Evolutionary conservation across 2,888 invertebrate genomes (phyloP).

Genomic region (Brachylomia viminalis): DNA sequence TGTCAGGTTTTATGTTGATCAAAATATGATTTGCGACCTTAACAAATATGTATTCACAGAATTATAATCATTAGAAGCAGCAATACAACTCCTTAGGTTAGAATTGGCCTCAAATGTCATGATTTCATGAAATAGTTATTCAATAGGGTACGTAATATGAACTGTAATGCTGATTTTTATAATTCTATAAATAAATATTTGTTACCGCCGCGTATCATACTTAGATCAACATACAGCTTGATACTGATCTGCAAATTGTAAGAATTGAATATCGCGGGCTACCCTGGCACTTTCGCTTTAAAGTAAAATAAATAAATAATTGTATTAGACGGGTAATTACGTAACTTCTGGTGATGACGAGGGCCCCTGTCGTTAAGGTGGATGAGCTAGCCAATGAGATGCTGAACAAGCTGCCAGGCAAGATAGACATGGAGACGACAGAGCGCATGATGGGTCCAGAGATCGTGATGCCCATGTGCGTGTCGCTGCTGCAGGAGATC

Average conservation of each 20-base stretch:
- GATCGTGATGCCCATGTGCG: conserved; percentile 94
- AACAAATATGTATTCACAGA: too few relatives aligned
- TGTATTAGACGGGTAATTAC: not conserved
- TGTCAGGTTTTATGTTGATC: too few relatives aligned
- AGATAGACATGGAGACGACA: conserved; percentile 94
- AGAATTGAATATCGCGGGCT: not conserved
- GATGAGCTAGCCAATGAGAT: conserved; percentile 93
- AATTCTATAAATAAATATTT: not conserved
- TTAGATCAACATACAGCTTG: too few relatives aligned
- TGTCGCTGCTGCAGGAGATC: conserved; percentile 95
- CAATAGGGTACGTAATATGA: too few relatives aligned
- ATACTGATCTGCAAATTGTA: not conserved
- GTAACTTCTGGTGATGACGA: not conserved
- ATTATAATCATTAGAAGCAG: too few relatives aligned
- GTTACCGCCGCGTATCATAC: not conserved
- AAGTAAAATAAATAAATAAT: not conserved
- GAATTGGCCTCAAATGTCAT: too few relatives aligned
- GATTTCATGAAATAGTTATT: too few relatives aligned
- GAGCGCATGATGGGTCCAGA: conserved; percentile 93
- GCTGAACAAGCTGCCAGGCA: conserved; percentile 92
- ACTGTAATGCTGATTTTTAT: not conserved
- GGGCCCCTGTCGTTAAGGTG: conserved; percentile 71
- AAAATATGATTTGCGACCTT: too few relatives aligned
- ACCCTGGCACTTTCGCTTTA: not conserved
- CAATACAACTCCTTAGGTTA: too few relatives aligned